Conservation (phyloP, 2,888 invertebrate genomes). For the Phrixothrix hirtus region DNA sequence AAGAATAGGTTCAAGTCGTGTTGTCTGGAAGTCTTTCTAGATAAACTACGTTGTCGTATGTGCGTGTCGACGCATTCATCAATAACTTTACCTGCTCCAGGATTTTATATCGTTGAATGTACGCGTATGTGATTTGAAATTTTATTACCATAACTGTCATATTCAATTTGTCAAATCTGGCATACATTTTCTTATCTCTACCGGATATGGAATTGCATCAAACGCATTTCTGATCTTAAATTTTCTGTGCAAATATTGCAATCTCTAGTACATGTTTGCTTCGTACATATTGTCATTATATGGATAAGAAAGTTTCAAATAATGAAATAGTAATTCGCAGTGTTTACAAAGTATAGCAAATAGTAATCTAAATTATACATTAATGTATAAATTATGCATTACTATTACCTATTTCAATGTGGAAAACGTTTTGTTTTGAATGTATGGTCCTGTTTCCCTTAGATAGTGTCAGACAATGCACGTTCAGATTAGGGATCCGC, state of each 20-base stretch:
- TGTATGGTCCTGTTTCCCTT: slow-evolving; percentile 17
- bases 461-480: slow-evolving; percentile 34
- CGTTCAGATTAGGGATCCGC: slow-evolving; percentile 40
- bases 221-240: slow-evolving; percentile 7
- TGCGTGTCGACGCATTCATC: slow-evolving; percentile 33
- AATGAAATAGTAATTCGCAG: no score
- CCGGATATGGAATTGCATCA: slow-evolving; percentile 4
- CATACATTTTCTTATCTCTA: neutral
- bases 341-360: no score
- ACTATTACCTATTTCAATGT: no score
- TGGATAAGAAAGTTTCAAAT: slow-evolving; percentile 6
- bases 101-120: slow-evolving; percentile 21
- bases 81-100: slow-evolving; percentile 26
- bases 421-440: slow-evolving; percentile 10
- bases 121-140: slow-evolving; percentile 14
- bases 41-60: slow-evolving; percentile 24
- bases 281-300: slow-evolving; percentile 14
- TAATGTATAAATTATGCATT: no score
- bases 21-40: slow-evolving; percentile 24
- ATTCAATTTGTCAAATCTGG: neutral
- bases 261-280: no score
- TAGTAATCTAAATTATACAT: no score
- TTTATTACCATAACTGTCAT: slow-evolving; percentile 13
- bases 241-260: no score
- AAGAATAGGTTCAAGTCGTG: no score